These are phyloP conservation scores for Lissonota sp. DNA, from an alignment of 2,888 invertebrate species.

Conservation along the genomic window DNA sequence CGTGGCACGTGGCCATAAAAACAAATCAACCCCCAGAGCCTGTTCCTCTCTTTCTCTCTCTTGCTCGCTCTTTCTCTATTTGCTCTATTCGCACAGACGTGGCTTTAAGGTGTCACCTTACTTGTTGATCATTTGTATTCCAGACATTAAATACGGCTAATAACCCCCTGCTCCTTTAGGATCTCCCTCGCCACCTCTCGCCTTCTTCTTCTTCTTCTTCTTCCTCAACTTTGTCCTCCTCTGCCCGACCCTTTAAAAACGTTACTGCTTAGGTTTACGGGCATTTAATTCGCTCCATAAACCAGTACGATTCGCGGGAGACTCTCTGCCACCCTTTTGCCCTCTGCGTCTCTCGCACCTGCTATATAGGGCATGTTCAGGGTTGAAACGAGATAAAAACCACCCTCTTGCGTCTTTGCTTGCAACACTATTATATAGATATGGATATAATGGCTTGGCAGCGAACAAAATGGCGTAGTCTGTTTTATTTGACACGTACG, in stretches of 20 bases:
- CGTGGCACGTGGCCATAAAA: slow-evolving; percentile 63
- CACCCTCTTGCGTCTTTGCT: slow-evolving; percentile 31
- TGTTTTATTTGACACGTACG: too few species aligned
- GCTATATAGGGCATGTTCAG: slow-evolving; percentile 25
- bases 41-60: slow-evolving; percentile 10
- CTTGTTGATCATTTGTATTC: slow-evolving; percentile 81
- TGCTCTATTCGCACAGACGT: slow-evolving; percentile 48
- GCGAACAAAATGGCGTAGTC: too few species aligned
- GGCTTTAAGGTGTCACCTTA: slow-evolving; percentile 67
- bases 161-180: slow-evolving; percentile 69
- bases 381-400: slow-evolving; percentile 46
- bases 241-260: slow-evolving; percentile 67
- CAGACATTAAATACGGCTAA: slow-evolving; percentile 75
- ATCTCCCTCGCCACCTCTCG: slow-evolving; percentile 34
- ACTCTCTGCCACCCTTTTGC: slow-evolving; percentile 49
- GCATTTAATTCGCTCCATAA: slow-evolving; percentile 78
- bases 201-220: slow-evolving; percentile 8
- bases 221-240: slow-evolving; percentile 16
- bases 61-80: slow-evolving; percentile 20
- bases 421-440: neutral
- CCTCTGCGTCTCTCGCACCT: slow-evolving; percentile 37
- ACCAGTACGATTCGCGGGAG: slow-evolving; percentile 69
- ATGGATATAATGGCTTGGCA: too few species aligned
- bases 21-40: slow-evolving; percentile 64
- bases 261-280: slow-evolving; percentile 78